Evolutionary conservation across 2,888 invertebrate species (phyloP).

Genomic region (Tetranychus truncatus): DNA sequence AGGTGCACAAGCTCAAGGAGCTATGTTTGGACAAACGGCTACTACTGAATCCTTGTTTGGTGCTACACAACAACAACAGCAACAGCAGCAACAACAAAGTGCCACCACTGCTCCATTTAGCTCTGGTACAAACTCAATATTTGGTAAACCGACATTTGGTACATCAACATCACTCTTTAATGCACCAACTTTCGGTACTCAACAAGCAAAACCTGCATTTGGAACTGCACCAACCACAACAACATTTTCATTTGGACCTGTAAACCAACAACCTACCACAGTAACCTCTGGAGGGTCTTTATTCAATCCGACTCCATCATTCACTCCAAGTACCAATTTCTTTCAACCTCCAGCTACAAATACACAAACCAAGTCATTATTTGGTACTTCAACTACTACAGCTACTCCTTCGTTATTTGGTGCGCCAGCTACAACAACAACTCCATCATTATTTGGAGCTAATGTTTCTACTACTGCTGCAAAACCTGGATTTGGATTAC

Average conservation of each 20-base stretch:
- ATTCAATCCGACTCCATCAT: conserved; percentile 11
- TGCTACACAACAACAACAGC: background rate
- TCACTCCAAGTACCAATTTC: conserved; percentile 7
- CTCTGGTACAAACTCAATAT: conserved; percentile 26
- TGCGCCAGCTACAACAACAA: conserved; percentile 40
- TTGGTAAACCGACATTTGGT: conserved; percentile 19
- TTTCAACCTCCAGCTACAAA: conserved; percentile 29
- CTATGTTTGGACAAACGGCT: background rate
- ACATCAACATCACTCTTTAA: conserved; percentile 11
- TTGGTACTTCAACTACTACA: conserved; percentile 15
- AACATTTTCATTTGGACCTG: conserved; percentile 3
- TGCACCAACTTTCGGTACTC: conserved; percentile 13
- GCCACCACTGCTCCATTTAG: background rate
- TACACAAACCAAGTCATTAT: conserved; percentile 27
- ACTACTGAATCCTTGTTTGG: background rate
- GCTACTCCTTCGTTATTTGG: conserved; percentile 10
- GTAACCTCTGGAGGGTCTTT: conserved; percentile 11
- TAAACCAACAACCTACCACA: background rate
- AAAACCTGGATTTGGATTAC: conserved; percentile 1
- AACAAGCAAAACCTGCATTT: conserved; percentile 27
- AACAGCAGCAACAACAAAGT: background rate
- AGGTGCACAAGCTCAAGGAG: conserved; percentile 25
- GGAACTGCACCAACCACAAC: conserved; percentile 16
- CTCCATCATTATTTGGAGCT: conserved; percentile 40
- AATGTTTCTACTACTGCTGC: conserved; percentile 28